Evolutionary conservation across 2,113 vertebrate genomes (phyloP), one percentile per base, ranked within the genome.

Genomic region (Hystrix brachyura): DNA sequence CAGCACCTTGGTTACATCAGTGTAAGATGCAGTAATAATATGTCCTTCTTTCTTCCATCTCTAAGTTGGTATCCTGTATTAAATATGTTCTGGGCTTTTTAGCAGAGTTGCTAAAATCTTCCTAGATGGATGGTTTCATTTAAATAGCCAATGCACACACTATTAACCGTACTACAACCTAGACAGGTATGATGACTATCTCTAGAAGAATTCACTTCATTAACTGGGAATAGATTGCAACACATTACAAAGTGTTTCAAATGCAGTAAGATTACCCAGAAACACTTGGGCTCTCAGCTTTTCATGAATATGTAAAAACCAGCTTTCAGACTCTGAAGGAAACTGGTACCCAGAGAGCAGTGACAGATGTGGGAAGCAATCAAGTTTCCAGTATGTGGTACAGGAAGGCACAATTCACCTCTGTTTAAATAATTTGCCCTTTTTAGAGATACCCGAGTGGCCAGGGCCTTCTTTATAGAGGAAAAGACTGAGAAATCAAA

Each of bases 311-410:
- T 71, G 25, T 86, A 91, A 55, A 57, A 84, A 78, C 38, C 14
- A 59, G 91, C 78, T 81, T 97, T 95, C 64, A 95, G 86, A 46
- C 34, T 91, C 51, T 62, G 65, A 81, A 97, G 78, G 83, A 94
- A 85, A 71, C 71, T 62, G 81, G 62, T 38, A 62, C 64, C 57
- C 60, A 84, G 74, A 29, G 67, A 80, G 27, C 55, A 62, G 76
- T 82, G 87, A 94, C 55, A 90, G 85, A 91, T 69, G 91, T 84
- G 48, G 78, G 84, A 89, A 80, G 62, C 55, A 74, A 62, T 96
- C 94, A 79, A 46, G 88, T 29, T 96, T 87, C 88, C 72, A 48
- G n/a, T 83, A 34, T 60, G 46, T 29, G 38, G 62, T 19, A 74
- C 19, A 51, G 65, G 74, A 93, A 94, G 74, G 69, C 29, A 91